Base-by-base conservation (phyloP, 1,140 invertebrate species). In the Pinna nobilis region DNA sequence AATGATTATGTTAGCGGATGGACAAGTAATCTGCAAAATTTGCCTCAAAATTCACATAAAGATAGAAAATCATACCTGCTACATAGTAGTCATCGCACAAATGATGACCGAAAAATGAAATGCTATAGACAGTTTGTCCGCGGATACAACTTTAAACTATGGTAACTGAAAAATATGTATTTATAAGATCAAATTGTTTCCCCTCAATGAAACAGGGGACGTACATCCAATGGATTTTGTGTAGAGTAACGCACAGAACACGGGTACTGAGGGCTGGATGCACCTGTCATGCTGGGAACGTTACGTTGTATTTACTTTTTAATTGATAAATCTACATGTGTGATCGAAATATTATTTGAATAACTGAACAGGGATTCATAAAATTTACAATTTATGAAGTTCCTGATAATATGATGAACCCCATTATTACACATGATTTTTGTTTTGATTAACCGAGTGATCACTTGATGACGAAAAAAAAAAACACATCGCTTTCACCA, bases 141-240 rank as follows among this genome's bases (percentile, higher is more conserved):
- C 33, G 73, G 73, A 33, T 65, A 20, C 35, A 70, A 59, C 20
- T 75, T 28, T 23, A 1, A 9, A 65, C 71, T 15, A n/a, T n/a
- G 25, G 63, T 71, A n/a, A 25, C 59, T 9, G 67, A 33, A 28
- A 39, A 60, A 3, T 20, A 32, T 20, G 59, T 33, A 20, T 76
- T 71, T 41, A 37, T 76, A 15, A 33, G 68, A 39, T 76, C 74
- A 20, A 70, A 76, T 47, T 76, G 74, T 25, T 37, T 11, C 23
- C 68, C 64, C 25, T 73, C 70, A 3, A 73, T 73, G 70, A 66
- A 69, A 63, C 37, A 64, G n/a, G 73, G 59, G 23, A n/a, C 44
- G 1, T 68, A 64, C 33, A 32, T 18, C 3, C 67, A 68, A 37
- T 74, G 71, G 64, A 20, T 74, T 3, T 59, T 68, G 28, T 4